Evolutionary conservation across 1,140 invertebrate species (phyloP).

Genomic region (Drosophila seguyi): DNA sequence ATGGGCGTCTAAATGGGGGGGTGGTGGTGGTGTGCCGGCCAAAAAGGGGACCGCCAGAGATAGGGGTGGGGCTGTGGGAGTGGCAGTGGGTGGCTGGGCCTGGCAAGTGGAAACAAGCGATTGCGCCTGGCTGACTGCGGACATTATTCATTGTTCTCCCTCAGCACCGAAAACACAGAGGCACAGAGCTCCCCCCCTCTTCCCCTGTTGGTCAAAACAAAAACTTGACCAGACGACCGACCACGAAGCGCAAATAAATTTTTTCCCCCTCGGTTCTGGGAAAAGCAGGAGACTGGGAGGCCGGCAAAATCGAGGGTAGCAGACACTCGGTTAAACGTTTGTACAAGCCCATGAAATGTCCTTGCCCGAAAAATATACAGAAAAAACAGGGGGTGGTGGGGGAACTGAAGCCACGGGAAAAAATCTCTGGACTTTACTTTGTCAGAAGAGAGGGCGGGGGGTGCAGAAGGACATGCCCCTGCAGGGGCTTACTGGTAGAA

Average conservation of each 20-base stretch:
- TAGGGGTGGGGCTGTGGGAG: neutral
- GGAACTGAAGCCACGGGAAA: slow-evolving; percentile 6
- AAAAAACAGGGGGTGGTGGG: slow-evolving; percentile 1
- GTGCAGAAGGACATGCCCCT: neutral
- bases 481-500: slow-evolving; percentile 16
- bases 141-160: slow-evolving; percentile 78
- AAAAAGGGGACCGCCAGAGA: neutral
- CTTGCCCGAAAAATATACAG: slow-evolving; percentile 51
- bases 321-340: slow-evolving; percentile 80
- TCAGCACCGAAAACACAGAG: neutral
- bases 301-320: slow-evolving; percentile 19
- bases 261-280: slow-evolving; percentile 16
- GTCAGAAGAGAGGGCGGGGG: neutral
- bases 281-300: neutral
- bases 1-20: slow-evolving; percentile 54
- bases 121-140: slow-evolving; percentile 61
- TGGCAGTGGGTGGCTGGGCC: slow-evolving; percentile 20
- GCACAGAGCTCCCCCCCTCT: neutral
- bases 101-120: slow-evolving; percentile 71
- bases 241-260: slow-evolving; percentile 81
- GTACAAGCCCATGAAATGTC: slow-evolving; percentile 81
- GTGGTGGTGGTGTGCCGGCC: neutral
- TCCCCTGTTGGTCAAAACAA: slow-evolving; percentile 43
- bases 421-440: slow-evolving; percentile 52
- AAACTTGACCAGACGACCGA: slow-evolving; percentile 77